Percentiles rank a stretch among this genome's conserved stretches.
phyloP scores from a whole-genome alignment of 2,888 invertebrate genomes.

The Ichneumoninae sp. region DNA sequence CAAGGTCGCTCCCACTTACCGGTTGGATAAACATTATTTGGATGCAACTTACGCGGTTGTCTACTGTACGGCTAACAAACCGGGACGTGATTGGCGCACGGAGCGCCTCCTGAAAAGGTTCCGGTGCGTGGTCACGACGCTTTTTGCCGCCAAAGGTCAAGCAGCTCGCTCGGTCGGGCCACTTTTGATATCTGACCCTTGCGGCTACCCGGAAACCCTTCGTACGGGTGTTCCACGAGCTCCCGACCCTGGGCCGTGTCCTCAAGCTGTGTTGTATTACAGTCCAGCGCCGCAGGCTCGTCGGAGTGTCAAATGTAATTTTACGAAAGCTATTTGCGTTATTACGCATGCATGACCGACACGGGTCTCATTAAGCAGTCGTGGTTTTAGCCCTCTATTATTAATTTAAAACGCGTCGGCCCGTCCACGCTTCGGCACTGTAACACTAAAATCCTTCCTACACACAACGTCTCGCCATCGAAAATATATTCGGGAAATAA shows the following conservation, averaged over 20 bases:
- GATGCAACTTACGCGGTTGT: too few relatives aligned
- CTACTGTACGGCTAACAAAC: neutral
- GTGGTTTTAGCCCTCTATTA: constrained; percentile 3
- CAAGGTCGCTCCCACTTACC: too few relatives aligned
- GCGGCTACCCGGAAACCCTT: constrained; percentile 40
- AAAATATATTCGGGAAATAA: too few relatives aligned
- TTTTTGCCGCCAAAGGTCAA: constrained; percentile 10
- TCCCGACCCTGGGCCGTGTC: constrained; percentile 26
- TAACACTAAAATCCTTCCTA: neutral
- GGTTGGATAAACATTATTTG: too few relatives aligned
- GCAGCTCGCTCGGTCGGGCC: constrained; percentile 42
- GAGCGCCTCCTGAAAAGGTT: constrained; percentile 11
- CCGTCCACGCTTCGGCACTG: neutral
- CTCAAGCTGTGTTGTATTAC: neutral
- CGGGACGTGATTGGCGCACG: neutral
- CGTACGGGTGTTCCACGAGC: constrained; percentile 1
- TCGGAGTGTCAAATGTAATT: constrained; percentile 32
- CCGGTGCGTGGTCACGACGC: neutral
- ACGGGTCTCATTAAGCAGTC: neutral
- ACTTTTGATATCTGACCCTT: constrained; percentile 62
- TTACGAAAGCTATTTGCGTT: constrained; percentile 40
- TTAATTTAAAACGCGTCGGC: constrained; percentile 5
- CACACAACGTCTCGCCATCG: neutral
- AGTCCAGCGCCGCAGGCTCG: constrained; percentile 1
- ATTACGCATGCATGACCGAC: constrained; percentile 32